Evolutionary conservation across 1,140 invertebrate species (phyloP).

Genomic region (Copidosoma floridanum): DNA sequence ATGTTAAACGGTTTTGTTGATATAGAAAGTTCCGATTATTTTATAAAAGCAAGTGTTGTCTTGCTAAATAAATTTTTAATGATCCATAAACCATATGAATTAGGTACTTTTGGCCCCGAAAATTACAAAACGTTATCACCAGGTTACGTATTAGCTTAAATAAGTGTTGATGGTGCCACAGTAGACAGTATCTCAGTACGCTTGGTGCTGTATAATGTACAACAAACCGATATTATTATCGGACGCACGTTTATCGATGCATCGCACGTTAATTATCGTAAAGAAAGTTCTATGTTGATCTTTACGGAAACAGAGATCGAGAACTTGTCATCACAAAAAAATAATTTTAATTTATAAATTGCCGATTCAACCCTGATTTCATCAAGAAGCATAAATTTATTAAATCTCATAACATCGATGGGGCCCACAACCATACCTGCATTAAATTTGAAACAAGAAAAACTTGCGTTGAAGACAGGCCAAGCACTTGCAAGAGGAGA

Average conservation of each 20-base stretch:
- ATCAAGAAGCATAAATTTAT: constrained; percentile 13
- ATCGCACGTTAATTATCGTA: neutral
- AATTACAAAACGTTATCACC: neutral
- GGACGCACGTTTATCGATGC: neutral
- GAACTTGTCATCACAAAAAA: too few relatives aligned
- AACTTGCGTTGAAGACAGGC: too few relatives aligned
- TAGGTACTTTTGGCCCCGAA: constrained; percentile 1
- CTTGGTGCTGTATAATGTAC: neutral
- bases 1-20: neutral
- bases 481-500: too few relatives aligned
- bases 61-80: neutral
- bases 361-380: too few relatives aligned
- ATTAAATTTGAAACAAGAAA: too few relatives aligned
- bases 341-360: too few relatives aligned
- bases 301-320: too few relatives aligned
- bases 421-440: too few relatives aligned
- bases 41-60: neutral
- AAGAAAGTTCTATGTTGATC: neutral
- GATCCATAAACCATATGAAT: neutral
- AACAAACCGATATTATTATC: neutral
- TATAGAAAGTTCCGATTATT: neutral
- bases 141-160: neutral
- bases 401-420: constrained; percentile 13
- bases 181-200: neutral
- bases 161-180: neutral